Base-by-base conservation (phyloP, 2,113 vertebrate species). In the Neopipo cinnamomea region DNA sequence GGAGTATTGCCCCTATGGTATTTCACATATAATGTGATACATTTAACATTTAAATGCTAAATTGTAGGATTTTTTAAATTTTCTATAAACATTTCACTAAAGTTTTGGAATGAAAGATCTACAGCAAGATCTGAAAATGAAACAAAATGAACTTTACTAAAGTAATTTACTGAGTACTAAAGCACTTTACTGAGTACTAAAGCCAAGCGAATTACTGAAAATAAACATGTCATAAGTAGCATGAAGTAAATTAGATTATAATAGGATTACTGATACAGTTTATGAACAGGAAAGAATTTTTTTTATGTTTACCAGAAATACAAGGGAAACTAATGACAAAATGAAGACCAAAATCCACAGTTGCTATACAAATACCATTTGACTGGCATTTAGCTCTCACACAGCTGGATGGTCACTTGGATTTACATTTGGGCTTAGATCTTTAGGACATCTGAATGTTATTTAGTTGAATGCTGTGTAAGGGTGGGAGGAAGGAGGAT, bases 161-260 rank as follows among this genome's bases (percentile, higher is more conserved):
- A 88, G 49, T 88, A 61, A 39, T 91, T 91, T 62, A 66, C 62
- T 58, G 85, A 83, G 58, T 61, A 58, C 46, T 50, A 77, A 93
- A 91, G 85, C 88, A 61, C 42, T 91, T 91, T 62, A 66, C 62
- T 58, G 85, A 83, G 58, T 61, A 58, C 46, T 50, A 77, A 93
- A 91, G 85, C 88, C 91, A 94, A 97, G 53, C 50, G 74, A 93
- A 91, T 92, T 89, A 68, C 30, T 46, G 78, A 93, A 95, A 90
- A 83, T 88, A 96, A 96, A 88, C 87, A 84, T 89, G 49, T 65
- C 53, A 35, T 89, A 93, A 96, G 82, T 91, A 94, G 71, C 71
- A 66, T 73, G 71, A 68, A 94, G 41, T 58, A 95, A 82, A 89
- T 83, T 59, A 89, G 46, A 88, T 94, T 93, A 94, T 91, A 94